Evolutionary conservation across 2,797 vertebrate species (phyloP), one percentile per base, ranked within the genome.

Genomic region (Coracias cyanogaster): DNA sequence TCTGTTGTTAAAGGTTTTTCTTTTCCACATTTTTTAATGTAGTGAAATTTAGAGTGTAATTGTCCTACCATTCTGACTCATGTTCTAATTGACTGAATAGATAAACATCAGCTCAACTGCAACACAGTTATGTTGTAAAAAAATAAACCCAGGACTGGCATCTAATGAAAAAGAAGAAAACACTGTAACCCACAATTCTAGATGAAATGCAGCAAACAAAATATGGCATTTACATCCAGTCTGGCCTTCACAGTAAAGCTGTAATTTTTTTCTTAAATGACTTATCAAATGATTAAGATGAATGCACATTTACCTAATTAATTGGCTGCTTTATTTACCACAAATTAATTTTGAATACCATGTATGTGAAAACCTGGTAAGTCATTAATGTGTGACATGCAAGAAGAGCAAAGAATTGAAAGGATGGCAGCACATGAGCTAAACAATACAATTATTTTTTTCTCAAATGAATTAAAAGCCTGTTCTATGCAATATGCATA

Each of bases 251-350:
- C 37, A 88, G 29, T 48, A 33, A 87, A 92, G 79, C 16, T 5
- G 7, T 21, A 28, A 57, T 86, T 94, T 82, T 61, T 39, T 81
- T 58, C 78, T 64, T 3, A 78, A 81, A 49, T 76, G 3, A 41
- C 26, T 82, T 80, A 60, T 24, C 43, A 67, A 90, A 33, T 62
- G 0, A 55, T 45, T 70, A 73, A 69, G 41, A 69, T 37, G 49
- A 91, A 85, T 10, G 15, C 80, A 71, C 41, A 12, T 90, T 86
- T 73, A 72, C 58, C 54, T 94, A 91, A 92, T 93, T 96, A 94
- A 94, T 89, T 90, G 54, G 21, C 67, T 91, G 54, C 46, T 95
- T 69, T 87, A 31, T 20, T 89, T 78, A 52, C 62, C 77, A 82
- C 48, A 60, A 58, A 81, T 89, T 91, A 84, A 91, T 93, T 86